A percentile compares a stretch with the other conserved stretches of the same genome.
Evolutionary conservation across 2,113 vertebrate genomes (phyloP).

Genomic region (Colistium nudipinnis): DNA sequence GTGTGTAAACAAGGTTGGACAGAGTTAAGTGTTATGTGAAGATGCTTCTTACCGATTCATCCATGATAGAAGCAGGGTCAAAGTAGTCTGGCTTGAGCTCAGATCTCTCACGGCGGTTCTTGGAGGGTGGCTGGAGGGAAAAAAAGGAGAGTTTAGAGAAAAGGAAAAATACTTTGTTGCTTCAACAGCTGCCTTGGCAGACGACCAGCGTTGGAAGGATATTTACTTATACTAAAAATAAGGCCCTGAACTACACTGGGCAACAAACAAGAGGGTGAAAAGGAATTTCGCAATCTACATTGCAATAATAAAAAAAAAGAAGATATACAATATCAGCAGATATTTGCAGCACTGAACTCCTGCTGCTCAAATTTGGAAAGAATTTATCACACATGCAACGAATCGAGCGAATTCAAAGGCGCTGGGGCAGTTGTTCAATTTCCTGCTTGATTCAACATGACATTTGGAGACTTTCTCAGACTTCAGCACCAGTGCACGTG

Average conservation of each 20-base stretch:
- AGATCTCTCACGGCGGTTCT: slow-evolving; percentile 97
- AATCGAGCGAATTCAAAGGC: slow-evolving; percentile 32
- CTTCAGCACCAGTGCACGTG: not conserved
- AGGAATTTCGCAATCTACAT: not conserved
- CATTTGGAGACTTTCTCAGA: slow-evolving; percentile 42
- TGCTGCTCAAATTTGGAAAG: slow-evolving; percentile 1
- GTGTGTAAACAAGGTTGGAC: not conserved
- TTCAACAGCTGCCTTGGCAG: not conserved
- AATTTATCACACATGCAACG: not conserved
- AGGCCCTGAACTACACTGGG: not conserved
- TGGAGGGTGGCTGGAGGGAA: slow-evolving; percentile 91
- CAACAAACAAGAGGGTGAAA: not conserved
- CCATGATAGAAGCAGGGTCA: slow-evolving; percentile 99
- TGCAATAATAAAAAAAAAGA: not conserved
- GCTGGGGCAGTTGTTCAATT: slow-evolving; percentile 34
- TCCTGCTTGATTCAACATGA: slow-evolving; percentile 55
- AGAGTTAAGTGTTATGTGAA: not conserved
- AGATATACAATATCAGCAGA: not conserved
- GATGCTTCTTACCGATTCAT: slow-evolving; percentile 91
- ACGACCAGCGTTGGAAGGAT: not conserved
- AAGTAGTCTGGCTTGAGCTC: slow-evolving; percentile 99
- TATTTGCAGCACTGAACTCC: not conserved
- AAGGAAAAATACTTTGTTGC: no score
- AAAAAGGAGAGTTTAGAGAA: slow-evolving; percentile 9
- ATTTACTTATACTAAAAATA: not conserved